Base-by-base conservation (phyloP, 2,888 invertebrate species). In the Scaptomyza reducta region DNA sequence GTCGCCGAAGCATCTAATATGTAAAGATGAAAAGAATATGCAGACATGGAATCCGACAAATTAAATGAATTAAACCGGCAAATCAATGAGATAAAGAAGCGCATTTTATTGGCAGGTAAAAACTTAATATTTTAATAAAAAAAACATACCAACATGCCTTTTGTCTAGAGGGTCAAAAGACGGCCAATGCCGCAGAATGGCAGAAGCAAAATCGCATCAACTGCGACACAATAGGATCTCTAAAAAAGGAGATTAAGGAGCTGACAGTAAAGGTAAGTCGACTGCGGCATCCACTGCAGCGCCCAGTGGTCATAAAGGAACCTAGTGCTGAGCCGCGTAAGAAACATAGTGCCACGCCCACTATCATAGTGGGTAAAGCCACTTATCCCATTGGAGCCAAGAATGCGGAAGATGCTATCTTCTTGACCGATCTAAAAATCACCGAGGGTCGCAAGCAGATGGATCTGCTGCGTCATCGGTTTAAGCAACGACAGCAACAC, bases 31-130 rank as follows among this genome's bases (percentile, higher is more conserved):
- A 27, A 9, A 38, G 47, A 3, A 33, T 42, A 16, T 41, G 33
- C 42, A n/a, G 56, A 31, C 18, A 88, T 90, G 87, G 91, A 91
- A 71, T 78, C 87, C 11, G 91, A 92, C 51, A 90, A 91, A 70
- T 72, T 90, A 41, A 77, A 77, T 50, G 90, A 91, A 74, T 74
- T 91, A 58, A 96, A 96, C 90, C 95, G 94, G 77, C 95, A 96
- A 93, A 96, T 96, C 90, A 94, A 95, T 87, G 96, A 96, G 92
- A 94, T 96, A 60, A 97, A 96, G 91, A 97, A 96, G 92, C 96
- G 96, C 92, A 96, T 97, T 90, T 95, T 96, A 84, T 91, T 97
- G 70, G 96, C 96, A 90, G 97, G 96, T 96, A 88, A 67, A 54
- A 5, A 14, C n/a, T 6, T 9, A 6, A 27, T 10, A 16, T 9